Evolutionary conservation across 1,140 invertebrate genomes (phyloP).

Genomic region (Drosophila varians): DNA sequence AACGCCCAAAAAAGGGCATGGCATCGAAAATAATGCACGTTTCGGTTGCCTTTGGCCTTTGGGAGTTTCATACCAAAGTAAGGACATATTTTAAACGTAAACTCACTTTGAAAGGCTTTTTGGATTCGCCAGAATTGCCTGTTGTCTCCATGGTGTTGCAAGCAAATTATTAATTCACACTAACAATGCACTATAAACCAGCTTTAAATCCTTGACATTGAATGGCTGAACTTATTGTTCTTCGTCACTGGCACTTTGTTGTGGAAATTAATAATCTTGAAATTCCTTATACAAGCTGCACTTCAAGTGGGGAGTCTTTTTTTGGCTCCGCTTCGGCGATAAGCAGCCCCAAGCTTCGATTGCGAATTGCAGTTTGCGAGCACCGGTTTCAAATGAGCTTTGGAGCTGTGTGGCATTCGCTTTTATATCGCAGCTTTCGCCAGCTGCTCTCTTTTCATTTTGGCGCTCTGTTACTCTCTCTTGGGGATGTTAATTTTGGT

Average conservation of each 20-base stretch:
- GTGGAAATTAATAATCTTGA: slow-evolving; percentile 23
- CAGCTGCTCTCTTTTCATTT: background rate
- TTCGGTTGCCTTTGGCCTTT: slow-evolving; percentile 13
- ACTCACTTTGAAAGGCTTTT: slow-evolving; percentile 77
- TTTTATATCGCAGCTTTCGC: slow-evolving; percentile 17
- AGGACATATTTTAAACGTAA: background rate
- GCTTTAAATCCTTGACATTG: slow-evolving; percentile 14
- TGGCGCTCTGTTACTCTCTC: background rate
- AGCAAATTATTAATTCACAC: slow-evolving; percentile 12
- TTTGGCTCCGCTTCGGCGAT: slow-evolving; percentile 19
- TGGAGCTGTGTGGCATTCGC: background rate
- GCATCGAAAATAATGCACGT: slow-evolving; percentile 36
- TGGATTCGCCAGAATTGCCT: slow-evolving; percentile 51
- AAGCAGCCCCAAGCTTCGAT: slow-evolving; percentile 21
- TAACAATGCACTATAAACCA: slow-evolving; percentile 2
- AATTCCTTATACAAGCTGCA: slow-evolving; percentile 51
- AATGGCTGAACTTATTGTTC: background rate
- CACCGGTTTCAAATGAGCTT: slow-evolving; percentile 56
- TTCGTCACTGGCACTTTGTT: slow-evolving; percentile 6
- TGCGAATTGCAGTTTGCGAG: slow-evolving; percentile 39
- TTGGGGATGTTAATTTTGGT: background rate
- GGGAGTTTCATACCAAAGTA: background rate
- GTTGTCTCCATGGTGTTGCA: slow-evolving; percentile 52
- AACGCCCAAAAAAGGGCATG: slow-evolving; percentile 72
- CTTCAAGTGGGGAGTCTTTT: slow-evolving; percentile 38